Evolutionary conservation across 2,888 invertebrate genomes (phyloP), one percentile per base, ranked within the genome.

Genomic region (Ennomos erosarius): DNA sequence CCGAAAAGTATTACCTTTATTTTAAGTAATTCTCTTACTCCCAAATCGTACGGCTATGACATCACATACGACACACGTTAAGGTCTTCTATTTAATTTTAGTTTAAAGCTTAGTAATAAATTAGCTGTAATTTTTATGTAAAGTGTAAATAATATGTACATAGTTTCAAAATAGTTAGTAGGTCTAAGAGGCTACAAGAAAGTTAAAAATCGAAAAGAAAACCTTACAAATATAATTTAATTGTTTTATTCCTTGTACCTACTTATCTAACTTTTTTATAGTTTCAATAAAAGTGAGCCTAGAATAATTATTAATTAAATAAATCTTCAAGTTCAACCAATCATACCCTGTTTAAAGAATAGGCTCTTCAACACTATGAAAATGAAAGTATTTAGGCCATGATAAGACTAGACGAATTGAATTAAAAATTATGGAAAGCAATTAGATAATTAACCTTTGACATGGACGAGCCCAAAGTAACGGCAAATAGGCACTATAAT

Each of bases 1-100:
- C 92, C 92, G 84, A 80, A 81, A 89, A 90, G 90, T 91, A 91
- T 92, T 92, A 91, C 90, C 90, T 78, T 84, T 70, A 71, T 76
- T 67, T 74, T 86, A 85, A 82, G 81, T 80, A 35, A 39, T 44
- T 36, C 38, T 81, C 63, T 80, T 62, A 69, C 78, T 75, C 65
- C 85, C 84, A 85, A 90, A 90, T 79, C 81, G 62, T 74, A 74
- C 77, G 87, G 87, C 87, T 89, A 87, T 88, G 85, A 84, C 67
- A 76, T 75, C 68, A n/a, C 70, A 74, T 74, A 69, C 70, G 72
- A 78, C 69, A 79, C 72, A 73, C 69, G 77, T 78, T 75, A 55
- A 62, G 53, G 34, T 62, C 50, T 61, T 63, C 58, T 63, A 58
- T 63, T 65, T 59, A 65, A 56, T 62, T 58, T 59, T 71, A 71